A percentile compares a stretch with the other conserved stretches of the same genome.
These are phyloP conservation scores for Stenodera caucasica DNA, from an alignment of 2,888 invertebrate species.

Conservation along the genomic window DNA sequence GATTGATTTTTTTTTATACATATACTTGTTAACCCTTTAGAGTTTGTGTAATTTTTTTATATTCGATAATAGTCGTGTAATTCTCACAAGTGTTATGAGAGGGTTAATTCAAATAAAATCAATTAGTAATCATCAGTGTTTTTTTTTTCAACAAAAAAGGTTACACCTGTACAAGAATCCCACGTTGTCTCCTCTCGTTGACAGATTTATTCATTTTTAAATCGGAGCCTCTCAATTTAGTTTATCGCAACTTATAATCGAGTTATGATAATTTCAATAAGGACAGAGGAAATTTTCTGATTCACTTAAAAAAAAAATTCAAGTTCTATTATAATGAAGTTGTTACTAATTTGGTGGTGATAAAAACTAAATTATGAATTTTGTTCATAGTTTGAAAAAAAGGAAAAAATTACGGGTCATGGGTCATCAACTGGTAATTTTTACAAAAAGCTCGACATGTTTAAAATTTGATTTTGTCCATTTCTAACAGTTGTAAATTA, in stretches of 20 bases:
- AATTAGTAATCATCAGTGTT: constrained; percentile 1
- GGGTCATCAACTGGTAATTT: not conserved
- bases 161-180: constrained; percentile 29
- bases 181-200: constrained; percentile 22
- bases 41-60: not conserved
- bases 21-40: not conserved
- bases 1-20: not conserved
- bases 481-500: not conserved
- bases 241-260: constrained; percentile 29
- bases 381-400: not conserved
- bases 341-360: not conserved
- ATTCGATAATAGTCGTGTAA: not conserved
- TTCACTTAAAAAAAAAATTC: not conserved
- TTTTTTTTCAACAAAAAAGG: too few species aligned
- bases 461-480: not conserved
- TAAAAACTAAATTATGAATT: too few species aligned
- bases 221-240: constrained; percentile 38
- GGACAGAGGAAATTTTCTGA: not conserved
- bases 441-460: not conserved
- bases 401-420: not conserved
- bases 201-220: constrained; percentile 36
- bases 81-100: not conserved
- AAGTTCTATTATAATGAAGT: not conserved
- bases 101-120: not conserved
- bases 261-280: constrained; percentile 15